These are phyloP conservation scores for Thereva unica DNA, from an alignment of 2,888 invertebrate genomes.

Conservation along the genomic window DNA sequence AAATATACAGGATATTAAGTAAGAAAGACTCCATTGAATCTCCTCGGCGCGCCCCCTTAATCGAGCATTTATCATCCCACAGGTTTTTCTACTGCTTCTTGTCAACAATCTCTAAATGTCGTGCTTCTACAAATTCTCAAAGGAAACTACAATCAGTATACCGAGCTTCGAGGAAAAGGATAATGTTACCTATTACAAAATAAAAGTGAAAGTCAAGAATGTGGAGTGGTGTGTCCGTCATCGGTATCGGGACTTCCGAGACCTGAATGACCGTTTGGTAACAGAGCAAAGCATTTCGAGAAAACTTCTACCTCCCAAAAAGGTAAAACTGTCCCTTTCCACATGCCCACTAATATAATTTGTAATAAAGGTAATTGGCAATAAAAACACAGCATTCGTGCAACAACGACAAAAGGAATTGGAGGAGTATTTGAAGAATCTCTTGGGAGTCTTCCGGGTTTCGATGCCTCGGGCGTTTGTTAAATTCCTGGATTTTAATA, in stretches of 20 bases:
- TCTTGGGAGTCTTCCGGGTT: slow-evolving; percentile 74
- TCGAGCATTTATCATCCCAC: no score
- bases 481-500: slow-evolving; percentile 83
- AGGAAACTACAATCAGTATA: slow-evolving; percentile 69
- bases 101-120: slow-evolving; percentile 63
- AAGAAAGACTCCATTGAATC: no score
- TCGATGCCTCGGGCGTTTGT: slow-evolving; percentile 81
- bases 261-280: slow-evolving; percentile 83
- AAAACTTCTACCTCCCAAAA: slow-evolving; percentile 90
- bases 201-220: slow-evolving; percentile 67
- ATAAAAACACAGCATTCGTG: slow-evolving; percentile 85
- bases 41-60: no score
- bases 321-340: slow-evolving; percentile 54
- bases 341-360: slow-evolving; percentile 1
- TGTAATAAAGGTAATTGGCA: slow-evolving; percentile 69
- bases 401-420: slow-evolving; percentile 80
- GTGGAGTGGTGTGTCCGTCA: slow-evolving; percentile 80
- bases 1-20: no score
- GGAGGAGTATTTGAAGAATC: slow-evolving; percentile 77
- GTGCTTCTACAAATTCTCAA: slow-evolving; percentile 70
- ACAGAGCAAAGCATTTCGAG: slow-evolving; percentile 79
- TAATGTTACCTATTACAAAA: slow-evolving; percentile 73
- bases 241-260: slow-evolving; percentile 88
- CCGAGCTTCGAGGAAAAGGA: slow-evolving; percentile 68
- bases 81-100: no score